These are phyloP conservation scores for Rhagologus leucostigma DNA, from an alignment of 2,113 vertebrate genomes.

Conservation along the genomic window DNA sequence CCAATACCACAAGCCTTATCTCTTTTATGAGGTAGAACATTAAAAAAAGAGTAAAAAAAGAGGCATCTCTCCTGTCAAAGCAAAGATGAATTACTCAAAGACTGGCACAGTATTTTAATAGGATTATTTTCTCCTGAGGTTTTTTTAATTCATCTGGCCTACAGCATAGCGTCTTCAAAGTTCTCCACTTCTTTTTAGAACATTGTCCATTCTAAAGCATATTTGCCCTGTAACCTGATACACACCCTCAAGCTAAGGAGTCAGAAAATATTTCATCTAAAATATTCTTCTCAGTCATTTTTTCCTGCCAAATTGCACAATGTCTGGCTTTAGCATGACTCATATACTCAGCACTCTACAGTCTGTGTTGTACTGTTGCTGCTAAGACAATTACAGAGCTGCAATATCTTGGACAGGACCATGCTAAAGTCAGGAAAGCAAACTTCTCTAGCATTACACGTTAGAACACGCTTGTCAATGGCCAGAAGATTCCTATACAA, in stretches of 20 bases:
- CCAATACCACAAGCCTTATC: not conserved
- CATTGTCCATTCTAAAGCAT: not conserved
- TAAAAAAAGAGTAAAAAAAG: not conserved
- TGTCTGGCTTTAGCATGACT: not conserved
- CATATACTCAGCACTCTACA: not conserved
- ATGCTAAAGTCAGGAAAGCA: not conserved
- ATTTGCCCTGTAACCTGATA: not conserved
- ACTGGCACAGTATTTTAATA: not conserved
- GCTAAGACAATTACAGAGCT: not conserved
- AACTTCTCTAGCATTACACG: not conserved
- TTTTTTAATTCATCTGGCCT: not conserved
- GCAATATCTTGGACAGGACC: not conserved
- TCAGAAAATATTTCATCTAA: not conserved
- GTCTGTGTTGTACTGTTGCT: not conserved
- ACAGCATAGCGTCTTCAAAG: not conserved
- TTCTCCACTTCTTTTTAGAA: not conserved
- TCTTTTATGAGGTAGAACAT: not conserved
- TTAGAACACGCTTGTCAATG: not conserved
- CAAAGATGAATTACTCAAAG: not conserved
- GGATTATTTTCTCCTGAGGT: not conserved
- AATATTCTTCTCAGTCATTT: not conserved
- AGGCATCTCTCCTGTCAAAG: not conserved
- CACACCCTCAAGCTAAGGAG: not conserved
- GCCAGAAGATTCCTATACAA: not conserved
- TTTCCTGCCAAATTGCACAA: not conserved